Base-by-base conservation (phyloP, 2,113 vertebrate genomes). In the Neogobius melanostomus region DNA sequence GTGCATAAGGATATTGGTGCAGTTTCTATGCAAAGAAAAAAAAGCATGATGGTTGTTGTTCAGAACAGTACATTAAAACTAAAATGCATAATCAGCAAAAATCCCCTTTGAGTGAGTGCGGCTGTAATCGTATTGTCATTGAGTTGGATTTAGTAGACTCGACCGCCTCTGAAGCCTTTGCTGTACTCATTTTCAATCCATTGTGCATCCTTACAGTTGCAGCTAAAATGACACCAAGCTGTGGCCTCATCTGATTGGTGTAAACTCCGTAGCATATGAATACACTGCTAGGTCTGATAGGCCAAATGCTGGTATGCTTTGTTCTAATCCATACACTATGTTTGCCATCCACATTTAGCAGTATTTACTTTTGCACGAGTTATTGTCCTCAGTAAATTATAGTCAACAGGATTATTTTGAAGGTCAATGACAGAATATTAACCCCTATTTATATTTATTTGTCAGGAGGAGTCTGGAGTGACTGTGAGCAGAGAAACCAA, bases 391-490 rank as follows among this genome's bases (percentile, higher is more conserved):
- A 4, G 53, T 56, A 56, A 28, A 56, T 56, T 11, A 21, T 56
- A 56, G 15, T 50, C 16, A 3, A 44, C 42, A 45, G 5, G 8
- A 10, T 44, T n/a, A 42, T 44, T 10, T 42, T 42, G 6, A 14
- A 11, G 11, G 6, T 21, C 28, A 6, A 28, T 60, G 36, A 11
- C 57, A 61, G 36, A 44, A 14, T 6, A 21, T 17, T 64, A 46
- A 47, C 59, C 7, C 8, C 36, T 72, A 42, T 73, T 7, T 64
- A 10, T 53, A 28, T 77, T 66, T 53, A 28, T 77, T 66, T 74
- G 7, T 61, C 49, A 94, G 93, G 91, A 92, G 91, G 93, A 92
- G 91, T 87, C 85, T 82, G 92, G 87, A 86, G 92, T 92, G 91
- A 88, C 87, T 15, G 80, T 89, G 75, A 83, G 75, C 79, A 83